These are phyloP conservation scores for Drosophila repleta DNA, from an alignment of 1,140 invertebrate genomes.

Conservation along the genomic window DNA sequence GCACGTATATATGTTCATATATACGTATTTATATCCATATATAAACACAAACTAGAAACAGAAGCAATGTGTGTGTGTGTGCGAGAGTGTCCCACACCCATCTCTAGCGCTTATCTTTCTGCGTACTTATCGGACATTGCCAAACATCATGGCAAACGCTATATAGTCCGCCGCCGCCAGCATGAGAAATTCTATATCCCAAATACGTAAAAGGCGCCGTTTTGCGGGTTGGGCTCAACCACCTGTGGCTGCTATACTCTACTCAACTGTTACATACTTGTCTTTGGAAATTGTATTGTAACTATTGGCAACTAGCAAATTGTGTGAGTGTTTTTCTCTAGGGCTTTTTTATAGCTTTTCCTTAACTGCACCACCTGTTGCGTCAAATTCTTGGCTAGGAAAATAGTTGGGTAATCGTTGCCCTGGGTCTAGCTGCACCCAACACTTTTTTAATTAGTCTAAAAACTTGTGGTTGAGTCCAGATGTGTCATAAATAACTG, in stretches of 20 bases:
- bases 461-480: neutral
- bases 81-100: neutral
- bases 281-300: conserved; percentile 17
- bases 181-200: conserved; percentile 4
- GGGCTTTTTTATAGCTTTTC: neutral
- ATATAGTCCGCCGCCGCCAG: neutral
- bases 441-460: conserved; percentile 1
- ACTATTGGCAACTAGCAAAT: neutral
- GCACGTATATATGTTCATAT: neutral
- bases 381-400: neutral
- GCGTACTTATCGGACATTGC: conserved; percentile 23
- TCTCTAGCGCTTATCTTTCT: conserved; percentile 26
- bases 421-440: neutral
- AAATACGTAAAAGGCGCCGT: neutral
- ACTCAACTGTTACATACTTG: neutral
- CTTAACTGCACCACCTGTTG: neutral
- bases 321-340: neutral
- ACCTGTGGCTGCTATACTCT: conserved; percentile 3
- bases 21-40: conserved; percentile 16
- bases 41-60: conserved; percentile 51
- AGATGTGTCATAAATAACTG: no score
- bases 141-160: conserved; percentile 10
- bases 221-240: neutral
- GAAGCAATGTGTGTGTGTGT: conserved; percentile 13
- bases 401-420: no score